phyloP scores from a whole-genome alignment of 2,797 vertebrate species.

The Kryptopterus vitreolus region DNA sequence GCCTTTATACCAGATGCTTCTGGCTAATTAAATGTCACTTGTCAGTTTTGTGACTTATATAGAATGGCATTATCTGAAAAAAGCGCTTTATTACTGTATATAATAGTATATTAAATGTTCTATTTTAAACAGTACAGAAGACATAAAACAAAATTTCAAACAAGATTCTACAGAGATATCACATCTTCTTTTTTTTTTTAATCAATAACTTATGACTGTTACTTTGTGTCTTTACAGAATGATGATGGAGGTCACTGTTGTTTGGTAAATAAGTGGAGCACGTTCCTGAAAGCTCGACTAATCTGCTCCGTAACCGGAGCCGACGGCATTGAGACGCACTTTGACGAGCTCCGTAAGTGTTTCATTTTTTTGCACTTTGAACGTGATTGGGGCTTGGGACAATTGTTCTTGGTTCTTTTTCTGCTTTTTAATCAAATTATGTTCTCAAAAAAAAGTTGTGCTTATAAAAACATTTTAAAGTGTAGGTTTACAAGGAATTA shows the following conservation, averaged over 20 bases:
- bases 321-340: conserved; percentile 95
- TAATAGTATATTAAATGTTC: not conserved
- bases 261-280: conserved; percentile 99
- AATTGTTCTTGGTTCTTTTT: conserved; percentile 1
- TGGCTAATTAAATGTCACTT: not conserved
- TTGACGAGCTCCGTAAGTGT: conserved; percentile 94
- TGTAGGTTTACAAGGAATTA: not conserved
- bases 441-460: not conserved
- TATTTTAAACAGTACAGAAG: not conserved
- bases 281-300: conserved; percentile 94
- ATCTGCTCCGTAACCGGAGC: conserved; percentile 93
- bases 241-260: conserved; percentile 98
- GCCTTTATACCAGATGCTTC: not conserved
- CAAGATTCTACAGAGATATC: not conserved
- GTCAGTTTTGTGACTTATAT: not conserved
- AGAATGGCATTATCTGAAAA: not conserved
- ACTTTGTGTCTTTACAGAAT: conserved; percentile 74
- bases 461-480: not conserved
- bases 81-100: too few species aligned
- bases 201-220: not conserved
- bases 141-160: not conserved
- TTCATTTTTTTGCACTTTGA: not conserved
- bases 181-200: not conserved
- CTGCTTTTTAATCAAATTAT: not conserved
- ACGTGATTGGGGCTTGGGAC: not conserved